These are phyloP conservation scores for Spinus pinus DNA, from an alignment of 2,797 vertebrate species.

Conservation along the genomic window DNA sequence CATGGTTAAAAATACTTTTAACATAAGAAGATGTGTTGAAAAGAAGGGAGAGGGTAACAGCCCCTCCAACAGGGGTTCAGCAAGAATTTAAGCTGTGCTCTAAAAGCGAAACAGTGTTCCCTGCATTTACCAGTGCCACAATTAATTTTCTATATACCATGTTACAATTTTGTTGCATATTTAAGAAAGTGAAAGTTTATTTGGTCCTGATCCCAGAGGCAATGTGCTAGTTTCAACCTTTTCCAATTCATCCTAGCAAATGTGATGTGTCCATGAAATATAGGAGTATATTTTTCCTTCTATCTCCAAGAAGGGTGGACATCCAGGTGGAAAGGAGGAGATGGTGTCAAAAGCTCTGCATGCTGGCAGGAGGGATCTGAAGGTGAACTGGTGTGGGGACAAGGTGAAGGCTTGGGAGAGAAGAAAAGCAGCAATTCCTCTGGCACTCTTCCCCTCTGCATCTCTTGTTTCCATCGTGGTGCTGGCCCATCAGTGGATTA, in stretches of 20 bases:
- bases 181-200: constrained; percentile 9
- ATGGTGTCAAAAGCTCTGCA: not conserved
- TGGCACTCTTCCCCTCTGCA: constrained; percentile 33
- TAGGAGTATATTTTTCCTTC: not conserved
- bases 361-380: not conserved
- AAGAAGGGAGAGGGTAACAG: constrained; percentile 2
- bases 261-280: not conserved
- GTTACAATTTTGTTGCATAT: not conserved
- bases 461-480: constrained; percentile 56
- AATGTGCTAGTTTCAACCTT: not conserved
- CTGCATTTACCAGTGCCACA: not conserved
- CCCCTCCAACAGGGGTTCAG: not conserved
- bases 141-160: constrained; percentile 25
- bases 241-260: not conserved
- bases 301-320: not conserved
- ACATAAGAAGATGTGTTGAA: constrained; percentile 35
- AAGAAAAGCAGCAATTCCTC: constrained; percentile 17
- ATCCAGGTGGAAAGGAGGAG: not conserved
- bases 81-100: not conserved
- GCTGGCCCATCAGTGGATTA: constrained; percentile 60
- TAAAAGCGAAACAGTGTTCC: not conserved
- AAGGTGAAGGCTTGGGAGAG: constrained; percentile 25
- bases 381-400: constrained; percentile 28
- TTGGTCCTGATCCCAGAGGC: constrained; percentile 24
- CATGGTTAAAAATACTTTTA: constrained; percentile 16